Conservation (phyloP, 2,797 vertebrate species). For the Characodon lateralis region DNA sequence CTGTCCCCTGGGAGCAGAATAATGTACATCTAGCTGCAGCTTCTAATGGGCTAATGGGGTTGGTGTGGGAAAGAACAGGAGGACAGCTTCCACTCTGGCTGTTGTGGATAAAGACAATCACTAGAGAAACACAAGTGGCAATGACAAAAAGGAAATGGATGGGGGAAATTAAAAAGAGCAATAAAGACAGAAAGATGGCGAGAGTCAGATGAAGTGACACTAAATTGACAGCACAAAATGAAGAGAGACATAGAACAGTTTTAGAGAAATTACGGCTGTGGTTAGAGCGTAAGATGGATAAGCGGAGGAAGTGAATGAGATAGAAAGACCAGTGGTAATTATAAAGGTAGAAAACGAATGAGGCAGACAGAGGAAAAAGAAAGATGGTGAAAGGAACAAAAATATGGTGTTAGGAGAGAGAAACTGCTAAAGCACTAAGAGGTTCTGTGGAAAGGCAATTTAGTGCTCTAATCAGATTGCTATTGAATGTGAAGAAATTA, state of each 20-base stretch:
- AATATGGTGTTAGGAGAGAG: constrained; percentile 44
- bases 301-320: constrained; percentile 33
- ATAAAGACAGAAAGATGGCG: constrained; percentile 10
- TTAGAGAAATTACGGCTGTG: constrained; percentile 19
- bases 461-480: constrained; percentile 77
- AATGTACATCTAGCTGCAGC: constrained; percentile 69
- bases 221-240: constrained; percentile 16
- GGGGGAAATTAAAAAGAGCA: background rate
- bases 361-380: constrained; percentile 38
- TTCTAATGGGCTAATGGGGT: constrained; percentile 72
- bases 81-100: constrained; percentile 42
- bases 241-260: constrained; percentile 22
- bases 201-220: constrained; percentile 35
- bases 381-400: constrained; percentile 47
- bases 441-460: constrained; percentile 75
- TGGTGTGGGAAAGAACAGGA: constrained; percentile 48
- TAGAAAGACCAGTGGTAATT: constrained; percentile 50
- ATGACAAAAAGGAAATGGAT: constrained; percentile 11
- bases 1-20: constrained; percentile 59
- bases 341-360: constrained; percentile 50
- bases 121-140: constrained; percentile 5
- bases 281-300: constrained; percentile 25
- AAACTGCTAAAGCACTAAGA: constrained; percentile 65
- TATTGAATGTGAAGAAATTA: constrained; percentile 75
- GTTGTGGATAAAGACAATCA: constrained; percentile 29